Evolutionary conservation across 1,140 invertebrate genomes (phyloP), one percentile per base, ranked within the genome.

Genomic region (Cherax quadricarinatus): DNA sequence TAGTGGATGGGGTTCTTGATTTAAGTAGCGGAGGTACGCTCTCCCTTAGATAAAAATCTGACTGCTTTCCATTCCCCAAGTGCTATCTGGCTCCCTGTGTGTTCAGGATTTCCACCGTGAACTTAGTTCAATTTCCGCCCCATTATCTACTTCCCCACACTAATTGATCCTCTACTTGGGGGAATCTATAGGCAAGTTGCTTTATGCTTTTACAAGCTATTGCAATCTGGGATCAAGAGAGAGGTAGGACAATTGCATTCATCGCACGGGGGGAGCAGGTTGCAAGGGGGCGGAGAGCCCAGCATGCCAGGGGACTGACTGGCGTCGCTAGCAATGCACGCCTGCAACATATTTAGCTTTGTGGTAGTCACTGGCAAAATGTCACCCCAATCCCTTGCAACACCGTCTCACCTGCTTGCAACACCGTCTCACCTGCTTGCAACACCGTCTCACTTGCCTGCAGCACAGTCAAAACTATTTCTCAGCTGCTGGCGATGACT

Each of bases 151-250:
- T 41, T 12, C 7, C n/a, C 70, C n/a, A 57, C 9, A 30, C 70
- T 75, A 75, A 75, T 75, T n/a, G 24, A 75, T 75, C 24, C 70
- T 75, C 70, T n/a, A 30, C 70, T 75, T 75, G 70, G 70, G n/a
- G 24, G 12, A 75, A 9, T 30, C n/a, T 21, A 7, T 57, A 24
- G 51, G 51, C 51, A 83, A 53, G 21, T 49, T 21, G 41, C 21
- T 57, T 83, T 12, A 57, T 21, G 18, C 5, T 66, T 66, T 66
- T 66, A 66, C 62, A 66, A 66, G 21, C 62, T 66, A 66, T 18
- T 66, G 21, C 10, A 66, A 66, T 66, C 62, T 5, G 16, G 16
- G 14, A 66, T 66, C 62, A 66, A 66, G 62, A 66, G 14, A 66
- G 21, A 66, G 62, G 62, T 18, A 12, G 62, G 62, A 18, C 62